phyloP scores from a whole-genome alignment of 2,797 vertebrate species.

The Cyprinella venusta region DNA sequence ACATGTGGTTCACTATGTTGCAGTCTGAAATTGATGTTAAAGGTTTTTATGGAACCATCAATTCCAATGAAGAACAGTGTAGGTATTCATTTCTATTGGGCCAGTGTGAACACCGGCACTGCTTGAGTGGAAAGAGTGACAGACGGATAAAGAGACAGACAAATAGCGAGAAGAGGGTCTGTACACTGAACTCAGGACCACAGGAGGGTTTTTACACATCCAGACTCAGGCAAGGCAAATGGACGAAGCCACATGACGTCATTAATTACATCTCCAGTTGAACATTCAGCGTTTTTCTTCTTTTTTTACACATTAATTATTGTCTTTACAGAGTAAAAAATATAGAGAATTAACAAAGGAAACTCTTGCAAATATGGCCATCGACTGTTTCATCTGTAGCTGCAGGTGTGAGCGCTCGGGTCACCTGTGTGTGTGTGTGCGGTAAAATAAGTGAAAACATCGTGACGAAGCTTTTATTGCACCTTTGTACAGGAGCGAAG shows the following conservation, averaged over 20 bases:
- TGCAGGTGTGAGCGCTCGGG: slow-evolving; percentile 46
- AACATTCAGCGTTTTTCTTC: slow-evolving; percentile 52
- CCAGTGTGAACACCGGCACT: not conserved
- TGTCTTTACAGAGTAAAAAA: slow-evolving; percentile 76
- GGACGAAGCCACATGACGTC: slow-evolving; percentile 68
- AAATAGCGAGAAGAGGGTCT: slow-evolving; percentile 46
- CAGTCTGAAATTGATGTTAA: not conserved
- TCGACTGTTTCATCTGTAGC: slow-evolving; percentile 55
- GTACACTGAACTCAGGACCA: slow-evolving; percentile 82
- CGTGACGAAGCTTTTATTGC: slow-evolving; percentile 33
- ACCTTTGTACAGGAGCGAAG: slow-evolving; percentile 52
- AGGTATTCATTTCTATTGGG: not conserved
- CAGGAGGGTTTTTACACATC: slow-evolving; percentile 75
- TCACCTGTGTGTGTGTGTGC: slow-evolving; percentile 17
- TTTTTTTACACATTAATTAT: slow-evolving; percentile 59
- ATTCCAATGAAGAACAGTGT: not conserved
- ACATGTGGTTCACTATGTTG: no score
- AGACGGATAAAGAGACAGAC: slow-evolving; percentile 8
- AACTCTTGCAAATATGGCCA: slow-evolving; percentile 73
- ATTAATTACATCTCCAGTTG: slow-evolving; percentile 66
- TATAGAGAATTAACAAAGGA: slow-evolving; percentile 73
- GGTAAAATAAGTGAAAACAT: slow-evolving; percentile 41
- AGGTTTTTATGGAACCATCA: not conserved
- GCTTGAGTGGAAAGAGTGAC: not conserved
- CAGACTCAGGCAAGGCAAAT: slow-evolving; percentile 67